phyloP scores from a whole-genome alignment of 35 echinoderm and acorn worm genomes.

The Lytechinus variegatus region DNA sequence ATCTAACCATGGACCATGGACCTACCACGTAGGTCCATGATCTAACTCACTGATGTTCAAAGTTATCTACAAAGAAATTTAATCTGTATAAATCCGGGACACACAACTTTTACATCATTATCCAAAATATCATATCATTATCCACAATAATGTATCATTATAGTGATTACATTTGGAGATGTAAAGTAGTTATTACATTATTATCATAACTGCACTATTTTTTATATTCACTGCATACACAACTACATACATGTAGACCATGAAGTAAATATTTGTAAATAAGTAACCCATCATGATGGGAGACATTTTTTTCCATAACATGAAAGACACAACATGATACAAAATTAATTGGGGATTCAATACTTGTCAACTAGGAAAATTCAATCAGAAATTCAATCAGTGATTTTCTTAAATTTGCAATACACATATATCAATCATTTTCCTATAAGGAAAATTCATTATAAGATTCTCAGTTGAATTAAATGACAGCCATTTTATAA shows the following conservation, averaged over 20 bases:
- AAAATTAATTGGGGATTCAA: neutral
- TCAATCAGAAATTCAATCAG: no score
- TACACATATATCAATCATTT: no score
- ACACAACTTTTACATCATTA: neutral
- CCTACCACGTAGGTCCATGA: no score
- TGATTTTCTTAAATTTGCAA: no score
- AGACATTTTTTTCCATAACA: neutral
- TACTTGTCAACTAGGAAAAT: neutral
- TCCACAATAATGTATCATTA: neutral
- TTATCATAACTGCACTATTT: neutral
- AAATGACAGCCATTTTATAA: no score
- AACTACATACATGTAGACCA: neutral
- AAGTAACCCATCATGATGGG: neutral
- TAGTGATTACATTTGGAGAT: neutral
- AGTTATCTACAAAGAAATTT: neutral
- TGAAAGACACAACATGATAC: neutral
- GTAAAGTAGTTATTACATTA: no score
- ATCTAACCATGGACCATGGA: no score
- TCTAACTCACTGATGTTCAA: neutral
- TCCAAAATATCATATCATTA: neutral
- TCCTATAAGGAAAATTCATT: no score
- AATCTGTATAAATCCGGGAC: neutral
- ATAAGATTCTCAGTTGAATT: no score
- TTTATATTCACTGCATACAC: neutral
- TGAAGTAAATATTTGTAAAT: neutral